A percentile compares a stretch with the other conserved stretches of the same genome.
These are phyloP conservation scores for Drosophila neocordata DNA, from an alignment of 1,140 invertebrate species.

Conservation along the genomic window DNA sequence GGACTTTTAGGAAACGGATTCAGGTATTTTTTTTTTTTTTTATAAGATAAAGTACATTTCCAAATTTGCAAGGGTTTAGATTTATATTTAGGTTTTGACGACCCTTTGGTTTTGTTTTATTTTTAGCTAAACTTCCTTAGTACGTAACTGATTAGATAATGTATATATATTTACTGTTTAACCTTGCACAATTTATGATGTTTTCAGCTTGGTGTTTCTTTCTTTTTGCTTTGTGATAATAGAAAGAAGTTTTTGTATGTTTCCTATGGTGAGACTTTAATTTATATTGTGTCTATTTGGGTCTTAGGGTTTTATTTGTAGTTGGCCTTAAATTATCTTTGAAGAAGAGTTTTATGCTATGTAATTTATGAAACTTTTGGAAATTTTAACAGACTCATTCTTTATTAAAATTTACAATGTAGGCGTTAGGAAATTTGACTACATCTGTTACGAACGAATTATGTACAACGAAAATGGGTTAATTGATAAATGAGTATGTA, in stretches of 20 bases:
- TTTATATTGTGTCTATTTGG: conserved; percentile 13
- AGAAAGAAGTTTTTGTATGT: conserved; percentile 13
- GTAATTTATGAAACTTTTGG: conserved; percentile 22
- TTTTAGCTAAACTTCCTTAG: conserved; percentile 22
- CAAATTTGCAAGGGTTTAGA: no score
- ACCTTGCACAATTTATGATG: conserved; percentile 72
- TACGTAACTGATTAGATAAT: conserved; percentile 65
- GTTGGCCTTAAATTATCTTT: conserved; percentile 18
- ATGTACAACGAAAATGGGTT: no score
- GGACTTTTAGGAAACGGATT: no score
- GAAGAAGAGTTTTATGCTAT: conserved; percentile 10
- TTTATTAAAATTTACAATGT: not conserved
- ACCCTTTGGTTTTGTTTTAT: conserved; percentile 13
- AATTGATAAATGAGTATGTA: no score
- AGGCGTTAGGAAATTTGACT: not conserved
- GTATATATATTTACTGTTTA: conserved; percentile 38
- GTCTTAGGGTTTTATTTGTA: conserved; percentile 26
- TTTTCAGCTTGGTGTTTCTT: conserved; percentile 27
- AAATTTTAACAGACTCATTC: not conserved
- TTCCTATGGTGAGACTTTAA: not conserved
- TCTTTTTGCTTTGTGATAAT: conserved; percentile 16
- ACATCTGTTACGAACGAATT: no score
- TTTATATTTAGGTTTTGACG: not conserved
- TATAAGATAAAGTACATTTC: no score
- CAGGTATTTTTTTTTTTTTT: no score